These are phyloP conservation scores for Cheilinus undulatus DNA, from an alignment of 2,113 vertebrate genomes.

Conservation along the genomic window DNA sequence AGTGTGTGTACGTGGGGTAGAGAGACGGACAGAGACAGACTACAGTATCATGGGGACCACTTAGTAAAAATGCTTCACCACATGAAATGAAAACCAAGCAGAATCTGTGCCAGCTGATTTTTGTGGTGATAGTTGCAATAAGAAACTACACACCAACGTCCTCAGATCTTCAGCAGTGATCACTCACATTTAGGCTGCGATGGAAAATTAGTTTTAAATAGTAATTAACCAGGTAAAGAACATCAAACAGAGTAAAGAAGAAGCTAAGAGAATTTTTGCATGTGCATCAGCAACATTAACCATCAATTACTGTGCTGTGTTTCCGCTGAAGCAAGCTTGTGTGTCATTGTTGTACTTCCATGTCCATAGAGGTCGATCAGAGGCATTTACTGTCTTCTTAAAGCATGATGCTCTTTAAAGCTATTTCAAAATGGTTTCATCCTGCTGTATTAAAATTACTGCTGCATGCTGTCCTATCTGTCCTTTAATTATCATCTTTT, in stretches of 20 bases:
- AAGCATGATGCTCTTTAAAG: too few species aligned
- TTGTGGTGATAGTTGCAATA: constrained; percentile 15
- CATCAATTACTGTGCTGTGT: too few species aligned
- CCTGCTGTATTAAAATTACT: too few species aligned
- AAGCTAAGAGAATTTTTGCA: too few species aligned
- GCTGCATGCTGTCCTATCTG: too few species aligned
- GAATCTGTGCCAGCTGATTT: constrained; percentile 10
- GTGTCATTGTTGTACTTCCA: too few species aligned
- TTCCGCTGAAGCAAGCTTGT: too few species aligned
- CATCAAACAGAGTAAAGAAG: background rate
- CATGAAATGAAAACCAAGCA: constrained; percentile 28
- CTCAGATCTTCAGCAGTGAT: constrained; percentile 52
- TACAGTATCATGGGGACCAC: constrained; percentile 29
- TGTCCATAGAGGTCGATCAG: background rate
- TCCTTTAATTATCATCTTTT: too few species aligned
- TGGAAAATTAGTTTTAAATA: background rate
- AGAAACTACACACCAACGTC: background rate
- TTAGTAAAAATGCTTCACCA: constrained; percentile 41
- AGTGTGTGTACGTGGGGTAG: constrained; percentile 12
- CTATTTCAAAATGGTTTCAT: too few species aligned
- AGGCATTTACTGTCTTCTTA: too few species aligned
- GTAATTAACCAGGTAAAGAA: constrained; percentile 14
- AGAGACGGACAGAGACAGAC: background rate
- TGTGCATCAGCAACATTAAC: too few species aligned
- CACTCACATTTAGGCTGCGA: constrained; percentile 5